phyloP scores from a whole-genome alignment of 1,140 invertebrate species.

The Lasaia peninsularis region DNA sequence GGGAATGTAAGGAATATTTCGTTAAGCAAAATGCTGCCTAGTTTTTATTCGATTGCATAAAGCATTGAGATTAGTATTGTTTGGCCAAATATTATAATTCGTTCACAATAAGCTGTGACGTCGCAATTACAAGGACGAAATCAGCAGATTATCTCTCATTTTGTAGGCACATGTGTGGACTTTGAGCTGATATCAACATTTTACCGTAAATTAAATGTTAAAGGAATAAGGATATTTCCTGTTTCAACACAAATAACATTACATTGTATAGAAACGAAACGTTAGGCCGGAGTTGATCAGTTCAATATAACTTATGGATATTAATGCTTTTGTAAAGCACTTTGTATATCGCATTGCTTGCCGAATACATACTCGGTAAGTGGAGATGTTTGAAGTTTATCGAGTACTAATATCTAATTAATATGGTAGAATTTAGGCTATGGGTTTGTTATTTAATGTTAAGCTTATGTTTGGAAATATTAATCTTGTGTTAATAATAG shows the following conservation, averaged over 20 bases:
- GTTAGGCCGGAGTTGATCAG: background rate
- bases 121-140: background rate
- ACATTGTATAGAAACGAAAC: background rate
- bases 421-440: background rate
- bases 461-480: background rate
- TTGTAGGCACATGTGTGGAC: background rate
- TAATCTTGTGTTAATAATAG: slow-evolving; percentile 57
- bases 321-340: background rate
- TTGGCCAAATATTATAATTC: background rate
- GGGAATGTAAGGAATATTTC: background rate
- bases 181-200: background rate
- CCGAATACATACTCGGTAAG: background rate
- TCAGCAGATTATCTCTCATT: background rate
- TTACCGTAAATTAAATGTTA: background rate
- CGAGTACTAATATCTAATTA: background rate
- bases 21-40: background rate
- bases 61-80: background rate
- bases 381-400: background rate
- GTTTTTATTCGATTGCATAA: background rate
- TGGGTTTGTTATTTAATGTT: background rate
- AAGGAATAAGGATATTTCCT: background rate
- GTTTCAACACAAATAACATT: background rate
- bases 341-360: slow-evolving; percentile 1
- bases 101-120: background rate
- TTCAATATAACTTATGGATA: background rate